These are phyloP conservation scores for Phylloscopus collybita DNA, from an alignment of 2,797 vertebrate genomes.

Conservation along the genomic window DNA sequence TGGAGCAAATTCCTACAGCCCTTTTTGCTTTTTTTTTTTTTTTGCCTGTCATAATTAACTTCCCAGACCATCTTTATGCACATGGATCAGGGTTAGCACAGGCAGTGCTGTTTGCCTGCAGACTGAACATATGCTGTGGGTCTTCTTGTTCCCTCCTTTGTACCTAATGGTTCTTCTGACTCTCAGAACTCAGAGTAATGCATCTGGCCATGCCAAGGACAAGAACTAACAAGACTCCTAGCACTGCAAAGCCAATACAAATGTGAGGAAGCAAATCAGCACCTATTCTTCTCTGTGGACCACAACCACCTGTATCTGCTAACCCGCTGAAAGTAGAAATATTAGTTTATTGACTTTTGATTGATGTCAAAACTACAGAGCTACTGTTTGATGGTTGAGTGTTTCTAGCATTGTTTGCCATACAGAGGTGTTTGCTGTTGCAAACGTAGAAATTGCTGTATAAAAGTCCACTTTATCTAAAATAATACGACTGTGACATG, in stretches of 20 bases:
- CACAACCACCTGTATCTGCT: neutral
- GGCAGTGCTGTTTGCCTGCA: constrained; percentile 7
- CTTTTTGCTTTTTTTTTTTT: neutral
- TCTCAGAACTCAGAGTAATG: neutral
- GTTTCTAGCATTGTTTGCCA: neutral
- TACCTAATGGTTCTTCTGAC: neutral
- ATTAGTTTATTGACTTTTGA: neutral
- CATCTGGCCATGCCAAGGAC: constrained; percentile 14
- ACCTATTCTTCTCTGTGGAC: neutral
- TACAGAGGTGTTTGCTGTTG: neutral
- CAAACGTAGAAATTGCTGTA: neutral
- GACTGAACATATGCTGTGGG: constrained; percentile 55
- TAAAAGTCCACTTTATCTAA: neutral
- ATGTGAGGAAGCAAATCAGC: neutral
- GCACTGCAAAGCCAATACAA: neutral
- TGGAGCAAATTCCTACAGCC: constrained; percentile 31
- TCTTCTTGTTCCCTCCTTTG: constrained; percentile 36
- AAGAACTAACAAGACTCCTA: neutral
- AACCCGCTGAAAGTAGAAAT: neutral
- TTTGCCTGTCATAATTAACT: constrained; percentile 17
- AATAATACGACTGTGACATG: neutral
- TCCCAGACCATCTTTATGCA: constrained; percentile 19
- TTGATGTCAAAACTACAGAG: neutral
- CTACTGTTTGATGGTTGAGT: neutral
- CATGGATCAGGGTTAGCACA: constrained; percentile 47